Conservation (phyloP, 2,888 invertebrate species). For the Minunthozetes semirufus region DNA sequence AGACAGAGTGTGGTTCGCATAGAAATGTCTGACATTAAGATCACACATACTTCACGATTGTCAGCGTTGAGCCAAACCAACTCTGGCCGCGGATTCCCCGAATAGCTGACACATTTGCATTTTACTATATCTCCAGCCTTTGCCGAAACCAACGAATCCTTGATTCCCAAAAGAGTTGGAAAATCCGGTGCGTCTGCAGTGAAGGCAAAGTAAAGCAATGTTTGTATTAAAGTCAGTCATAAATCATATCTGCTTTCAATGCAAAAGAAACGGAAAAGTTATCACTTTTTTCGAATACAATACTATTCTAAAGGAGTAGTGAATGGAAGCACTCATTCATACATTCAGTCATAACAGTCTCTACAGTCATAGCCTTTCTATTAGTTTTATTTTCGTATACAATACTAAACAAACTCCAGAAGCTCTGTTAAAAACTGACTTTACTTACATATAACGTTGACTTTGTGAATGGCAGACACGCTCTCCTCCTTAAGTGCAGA, state of each 20-base stretch:
- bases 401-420: background rate
- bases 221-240: conserved; percentile 29
- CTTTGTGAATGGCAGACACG: conserved; percentile 41
- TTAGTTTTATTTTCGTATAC: background rate
- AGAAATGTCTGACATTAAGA: background rate
- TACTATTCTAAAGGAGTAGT: conserved; percentile 6
- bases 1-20: conserved; percentile 29
- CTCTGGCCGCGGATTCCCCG: conserved; percentile 41
- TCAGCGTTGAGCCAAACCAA: conserved; percentile 41
- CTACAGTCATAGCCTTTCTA: no score
- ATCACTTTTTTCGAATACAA: conserved; percentile 31
- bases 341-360: conserved; percentile 3
- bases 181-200: conserved; percentile 41
- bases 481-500: conserved; percentile 36
- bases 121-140: conserved; percentile 39
- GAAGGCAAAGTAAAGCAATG: background rate
- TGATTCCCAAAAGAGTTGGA: conserved; percentile 41
- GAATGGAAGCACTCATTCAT: conserved; percentile 29
- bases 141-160: conserved; percentile 36
- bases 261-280: conserved; percentile 19
- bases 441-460: conserved; percentile 42
- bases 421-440: background rate
- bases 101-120: conserved; percentile 40
- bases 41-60: conserved; percentile 39
- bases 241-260: conserved; percentile 28